These are phyloP conservation scores for Protobothrops flavoviridis DNA, from an alignment of 2,113 vertebrate genomes.

Conservation along the genomic window DNA sequence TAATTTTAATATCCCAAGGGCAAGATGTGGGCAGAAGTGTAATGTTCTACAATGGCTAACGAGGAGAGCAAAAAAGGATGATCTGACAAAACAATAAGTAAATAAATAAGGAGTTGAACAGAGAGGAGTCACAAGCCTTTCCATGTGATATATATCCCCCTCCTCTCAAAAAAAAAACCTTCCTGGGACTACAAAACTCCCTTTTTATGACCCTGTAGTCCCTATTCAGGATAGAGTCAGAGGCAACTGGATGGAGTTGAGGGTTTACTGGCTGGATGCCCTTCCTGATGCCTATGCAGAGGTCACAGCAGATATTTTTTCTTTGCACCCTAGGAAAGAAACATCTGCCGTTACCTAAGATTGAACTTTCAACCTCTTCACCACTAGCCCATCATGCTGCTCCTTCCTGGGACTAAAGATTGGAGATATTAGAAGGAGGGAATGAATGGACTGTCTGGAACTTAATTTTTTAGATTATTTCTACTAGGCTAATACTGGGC, in stretches of 20 bases:
- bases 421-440: neutral
- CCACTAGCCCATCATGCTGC: neutral
- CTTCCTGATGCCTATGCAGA: neutral
- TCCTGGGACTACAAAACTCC: neutral
- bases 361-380: neutral
- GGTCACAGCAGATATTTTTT: neutral
- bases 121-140: neutral
- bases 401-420: neutral
- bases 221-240: neutral
- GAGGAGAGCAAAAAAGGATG: neutral
- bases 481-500: neutral
- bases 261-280: neutral
- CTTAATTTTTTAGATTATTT: neutral
- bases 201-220: neutral
- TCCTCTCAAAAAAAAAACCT: neutral
- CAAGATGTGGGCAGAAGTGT: neutral
- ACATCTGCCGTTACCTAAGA: neutral
- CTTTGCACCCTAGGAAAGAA: neutral
- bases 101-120: neutral
- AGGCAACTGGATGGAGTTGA: neutral
- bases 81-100: neutral
- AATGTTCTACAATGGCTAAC: neutral
- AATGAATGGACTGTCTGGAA: neutral
- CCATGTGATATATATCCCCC: neutral
- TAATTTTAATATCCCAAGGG: constrained; percentile 9